These are phyloP conservation scores for Hemicordylus capensis DNA, from an alignment of 2,113 vertebrate species.

Conservation along the genomic window DNA sequence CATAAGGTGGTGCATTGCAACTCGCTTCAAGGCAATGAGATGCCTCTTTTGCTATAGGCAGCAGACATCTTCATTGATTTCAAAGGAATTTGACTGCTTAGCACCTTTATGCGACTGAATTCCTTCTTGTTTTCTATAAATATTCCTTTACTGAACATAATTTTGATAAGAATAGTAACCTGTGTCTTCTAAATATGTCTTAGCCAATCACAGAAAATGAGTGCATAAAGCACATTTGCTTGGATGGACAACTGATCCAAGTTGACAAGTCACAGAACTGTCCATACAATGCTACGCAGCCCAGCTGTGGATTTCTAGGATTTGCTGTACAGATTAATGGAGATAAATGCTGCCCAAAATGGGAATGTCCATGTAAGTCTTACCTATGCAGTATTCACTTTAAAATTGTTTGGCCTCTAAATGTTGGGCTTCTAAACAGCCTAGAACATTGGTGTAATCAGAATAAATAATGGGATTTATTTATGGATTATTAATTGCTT, in stretches of 20 bases:
- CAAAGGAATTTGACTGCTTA: not conserved
- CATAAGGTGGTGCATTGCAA: no score
- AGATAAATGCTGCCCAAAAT: slow-evolving; percentile 93
- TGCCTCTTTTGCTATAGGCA: no score
- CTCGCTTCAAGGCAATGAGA: no score
- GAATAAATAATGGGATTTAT: not conserved
- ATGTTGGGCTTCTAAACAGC: not conserved
- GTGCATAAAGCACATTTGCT: slow-evolving; percentile 90
- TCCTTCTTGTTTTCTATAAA: slow-evolving; percentile 12
- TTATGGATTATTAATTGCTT: fast-evolving
- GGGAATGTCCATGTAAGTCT: slow-evolving; percentile 96
- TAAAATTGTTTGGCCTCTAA: not conserved
- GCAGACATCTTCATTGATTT: not conserved
- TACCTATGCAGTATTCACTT: slow-evolving; percentile 11
- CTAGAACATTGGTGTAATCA: not conserved
- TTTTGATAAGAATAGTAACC: slow-evolving; percentile 50
- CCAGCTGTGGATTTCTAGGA: slow-evolving; percentile 91
- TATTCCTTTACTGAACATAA: not conserved
- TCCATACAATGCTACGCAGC: slow-evolving; percentile 80
- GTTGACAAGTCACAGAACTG: slow-evolving; percentile 93
- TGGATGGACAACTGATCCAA: slow-evolving; percentile 89
- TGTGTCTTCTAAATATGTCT: slow-evolving; percentile 52
- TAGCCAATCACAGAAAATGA: slow-evolving; percentile 80
- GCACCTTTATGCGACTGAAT: not conserved
- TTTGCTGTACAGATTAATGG: slow-evolving; percentile 87